These are phyloP conservation scores for Elymnias hypermnestra DNA, from an alignment of 1,140 invertebrate genomes.

Conservation along the genomic window DNA sequence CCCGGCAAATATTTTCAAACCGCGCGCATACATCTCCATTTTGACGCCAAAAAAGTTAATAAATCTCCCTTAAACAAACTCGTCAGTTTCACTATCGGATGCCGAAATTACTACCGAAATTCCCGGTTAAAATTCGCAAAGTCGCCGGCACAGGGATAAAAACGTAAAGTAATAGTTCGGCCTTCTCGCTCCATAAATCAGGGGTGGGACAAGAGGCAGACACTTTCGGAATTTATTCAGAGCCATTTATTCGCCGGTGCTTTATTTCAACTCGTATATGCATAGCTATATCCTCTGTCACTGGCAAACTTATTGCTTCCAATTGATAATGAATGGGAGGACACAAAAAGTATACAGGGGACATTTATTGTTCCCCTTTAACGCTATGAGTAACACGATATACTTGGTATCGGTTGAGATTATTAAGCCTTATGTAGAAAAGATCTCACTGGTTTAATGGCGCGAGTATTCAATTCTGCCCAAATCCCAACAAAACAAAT, in stretches of 20 bases:
- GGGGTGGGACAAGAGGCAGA: slow-evolving; percentile 39
- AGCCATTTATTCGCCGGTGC: slow-evolving; percentile 54
- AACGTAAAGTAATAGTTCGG: slow-evolving; percentile 62
- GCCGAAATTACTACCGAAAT: slow-evolving; percentile 41
- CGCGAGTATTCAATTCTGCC: no score
- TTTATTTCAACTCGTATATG: slow-evolving; percentile 44
- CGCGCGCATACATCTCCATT: slow-evolving; percentile 6
- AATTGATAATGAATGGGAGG: slow-evolving; percentile 34
- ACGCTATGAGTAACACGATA: slow-evolving; percentile 15
- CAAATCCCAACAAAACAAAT: no score
- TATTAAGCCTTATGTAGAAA: not conserved
- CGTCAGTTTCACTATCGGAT: slow-evolving; percentile 32
- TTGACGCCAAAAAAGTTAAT: slow-evolving; percentile 8
- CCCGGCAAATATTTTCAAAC: not conserved
- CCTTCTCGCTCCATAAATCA: slow-evolving; percentile 69
- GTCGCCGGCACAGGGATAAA: slow-evolving; percentile 40
- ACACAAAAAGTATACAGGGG: slow-evolving; percentile 18
- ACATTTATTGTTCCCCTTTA: slow-evolving; percentile 24
- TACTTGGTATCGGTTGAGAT: not conserved
- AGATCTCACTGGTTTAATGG: no score
- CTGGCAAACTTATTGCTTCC: slow-evolving; percentile 41
- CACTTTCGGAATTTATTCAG: slow-evolving; percentile 60
- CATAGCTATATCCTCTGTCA: slow-evolving; percentile 42
- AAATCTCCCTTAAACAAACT: slow-evolving; percentile 19
- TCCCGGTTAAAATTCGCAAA: slow-evolving; percentile 26